Base-by-base conservation (phyloP, 1,140 invertebrate species). In the Bombus terrestris region DNA sequence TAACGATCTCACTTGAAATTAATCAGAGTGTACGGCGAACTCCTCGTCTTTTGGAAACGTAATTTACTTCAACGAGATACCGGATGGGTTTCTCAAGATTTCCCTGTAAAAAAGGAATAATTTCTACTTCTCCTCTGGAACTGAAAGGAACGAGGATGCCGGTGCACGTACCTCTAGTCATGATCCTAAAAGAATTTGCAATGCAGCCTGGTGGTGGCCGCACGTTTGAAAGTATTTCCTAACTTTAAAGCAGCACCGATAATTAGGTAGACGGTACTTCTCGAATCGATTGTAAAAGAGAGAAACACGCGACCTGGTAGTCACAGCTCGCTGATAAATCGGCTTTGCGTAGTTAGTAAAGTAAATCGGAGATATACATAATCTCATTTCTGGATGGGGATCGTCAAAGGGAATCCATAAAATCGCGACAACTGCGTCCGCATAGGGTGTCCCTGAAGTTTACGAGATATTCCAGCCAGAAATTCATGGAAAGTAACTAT, bases 321-420 rank as follows among this genome's bases (percentile, higher is more conserved):
- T 88, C 59, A 68, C 75, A 47, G 68, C 47, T 86, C 59, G 28
- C 79, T 77, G 59, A 1, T 66, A 89, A 89, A 89, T 86, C 84
- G 74, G 85, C 62, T 89, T 89, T 89, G 62, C 73, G 76, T 75
- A 77, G 85, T 69, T 86, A 37, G 32, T 39, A 66, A 71, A 72
- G 73, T 74, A 89, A 89, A 81, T 89, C 75, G 43, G 32, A 43
- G 81, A 87, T 89, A 87, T 87, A 81, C 73, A 84, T 89, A 89
- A 90, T 88, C 83, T 83, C 62, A 22, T 90, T 83, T 15, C 39
- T 13, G 66, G 47, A 39, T 69, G 68, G 68, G 57, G 57, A 88
- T 87, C 53, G 37, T 72, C 86, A 83, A 88, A 77, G 72, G 43
- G 81, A 83, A 86, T 89, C 75, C 72, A 62, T 85, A 90, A 86